Percentiles rank a stretch among this genome's conserved stretches.
phyloP scores from a whole-genome alignment of 1,140 invertebrate species.

The Cydia pomonella region DNA sequence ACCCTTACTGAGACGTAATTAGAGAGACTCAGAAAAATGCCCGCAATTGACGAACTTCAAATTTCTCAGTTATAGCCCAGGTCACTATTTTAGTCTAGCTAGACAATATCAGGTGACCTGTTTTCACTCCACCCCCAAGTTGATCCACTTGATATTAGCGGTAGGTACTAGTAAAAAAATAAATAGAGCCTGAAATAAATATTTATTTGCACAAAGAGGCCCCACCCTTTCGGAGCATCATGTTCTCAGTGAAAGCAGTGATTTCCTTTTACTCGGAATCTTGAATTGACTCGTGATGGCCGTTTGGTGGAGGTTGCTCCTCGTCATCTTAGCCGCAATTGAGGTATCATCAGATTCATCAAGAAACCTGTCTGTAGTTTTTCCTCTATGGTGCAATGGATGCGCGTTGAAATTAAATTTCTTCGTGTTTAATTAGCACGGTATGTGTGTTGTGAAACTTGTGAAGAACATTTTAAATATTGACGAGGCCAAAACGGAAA shows the following conservation, averaged over 20 bases:
- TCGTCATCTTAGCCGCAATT: constrained; percentile 45
- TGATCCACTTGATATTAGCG: no score
- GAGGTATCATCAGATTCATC: constrained; percentile 57
- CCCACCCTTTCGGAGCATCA: background rate
- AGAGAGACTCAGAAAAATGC: no score
- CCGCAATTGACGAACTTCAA: no score
- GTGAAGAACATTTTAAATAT: constrained; percentile 1
- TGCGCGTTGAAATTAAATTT: constrained; percentile 56
- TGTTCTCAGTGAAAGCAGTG: background rate
- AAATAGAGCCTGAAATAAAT: background rate
- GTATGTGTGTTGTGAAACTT: constrained; percentile 46
- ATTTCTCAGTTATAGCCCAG: no score
- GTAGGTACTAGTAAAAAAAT: no score
- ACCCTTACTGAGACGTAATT: no score
- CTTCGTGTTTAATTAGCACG: constrained; percentile 40
- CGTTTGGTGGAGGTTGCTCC: constrained; percentile 36
- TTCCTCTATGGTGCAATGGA: constrained; percentile 57
- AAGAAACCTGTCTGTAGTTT: constrained; percentile 48
- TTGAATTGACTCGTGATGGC: constrained; percentile 39
- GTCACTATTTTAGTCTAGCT: no score
- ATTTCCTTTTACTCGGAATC: background rate
- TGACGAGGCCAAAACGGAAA: background rate
- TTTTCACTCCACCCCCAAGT: no score
- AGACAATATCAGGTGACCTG: no score
- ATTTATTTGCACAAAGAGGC: background rate